Base-by-base conservation (phyloP, 1,140 invertebrate species). In the Pseudomyrmex pallidus region DNA sequence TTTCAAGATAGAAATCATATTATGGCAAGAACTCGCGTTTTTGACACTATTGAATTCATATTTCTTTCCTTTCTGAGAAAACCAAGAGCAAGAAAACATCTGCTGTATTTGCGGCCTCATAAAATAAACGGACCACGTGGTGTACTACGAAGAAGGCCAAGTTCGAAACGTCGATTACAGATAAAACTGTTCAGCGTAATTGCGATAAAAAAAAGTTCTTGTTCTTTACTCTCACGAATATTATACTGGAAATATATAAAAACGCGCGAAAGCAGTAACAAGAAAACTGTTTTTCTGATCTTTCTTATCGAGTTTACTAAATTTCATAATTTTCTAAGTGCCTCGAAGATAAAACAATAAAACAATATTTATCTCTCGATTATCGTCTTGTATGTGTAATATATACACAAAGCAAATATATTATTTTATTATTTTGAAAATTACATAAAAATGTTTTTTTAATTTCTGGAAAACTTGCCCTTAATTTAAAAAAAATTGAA, bases 121-220 rank as follows among this genome's bases (percentile, higher is more conserved):
- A 88, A 89, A 89, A 89, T 88, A 89, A 89, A 86, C 87, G 87
- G 76, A 86, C 77, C 87, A 84, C 87, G 74, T 87, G 87, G 63
- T 76, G 63, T 63, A 50, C 70, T 72, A 82, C 64, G 66, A 89
- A 88, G 87, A 89, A 88, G 87, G 87, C 87, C 87, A 89, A 89
- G 87, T 89, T 89, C 87, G 87, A 84, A 74, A 56, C 50, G 74
- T 64, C 87, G 84, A 89, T 89, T 46, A 74, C 70, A 57, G 56
- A 84, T 85, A 85, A 83, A 74, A 78, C 15, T 46, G 63, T 63
- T 68, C 15, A 54, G 54, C 56, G 25, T 15, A 59, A 63, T 20
- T 17, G 10, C 64, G 35, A 57, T 56, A 57, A 56, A 7, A 35
- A 35, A 35, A 35, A 35, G 44, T 22, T 35, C 3, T 7, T 13